Conservation (phyloP, 2,888 invertebrate genomes). For the Netelia virgata region DNA sequence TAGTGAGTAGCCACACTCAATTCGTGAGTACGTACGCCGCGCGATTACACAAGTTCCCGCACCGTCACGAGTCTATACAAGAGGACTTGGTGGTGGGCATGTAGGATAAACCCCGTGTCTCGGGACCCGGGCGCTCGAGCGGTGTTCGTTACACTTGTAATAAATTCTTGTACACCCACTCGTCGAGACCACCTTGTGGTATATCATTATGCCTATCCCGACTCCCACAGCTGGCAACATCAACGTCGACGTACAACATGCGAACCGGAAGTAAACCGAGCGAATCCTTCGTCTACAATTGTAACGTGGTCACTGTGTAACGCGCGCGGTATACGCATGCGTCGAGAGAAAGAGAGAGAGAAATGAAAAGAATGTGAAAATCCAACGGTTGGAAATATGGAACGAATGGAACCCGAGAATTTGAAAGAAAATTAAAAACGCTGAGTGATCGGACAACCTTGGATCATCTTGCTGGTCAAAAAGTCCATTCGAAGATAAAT, state of each 20-base stretch:
- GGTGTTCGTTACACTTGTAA: constrained; percentile 68
- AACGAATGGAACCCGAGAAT: not conserved
- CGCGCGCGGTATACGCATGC: not conserved
- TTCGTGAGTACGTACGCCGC: constrained; percentile 62
- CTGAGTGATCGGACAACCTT: constrained; percentile 10
- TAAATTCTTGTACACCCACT: constrained; percentile 68
- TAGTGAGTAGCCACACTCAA: constrained; percentile 67
- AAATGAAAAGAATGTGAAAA: constrained; percentile 19
- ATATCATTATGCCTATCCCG: constrained; percentile 53
- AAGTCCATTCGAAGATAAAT: constrained; percentile 1
- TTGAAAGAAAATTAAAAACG: not conserved
- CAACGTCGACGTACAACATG: constrained; percentile 19
- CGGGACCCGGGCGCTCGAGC: not conserved
- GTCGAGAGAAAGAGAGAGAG: not conserved
- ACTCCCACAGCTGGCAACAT: constrained; percentile 46
- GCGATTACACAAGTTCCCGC: constrained; percentile 63
- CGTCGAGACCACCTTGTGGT: constrained; percentile 57
- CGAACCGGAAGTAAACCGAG: constrained; percentile 58
- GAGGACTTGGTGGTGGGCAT: not conserved
- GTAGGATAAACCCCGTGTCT: constrained; percentile 33
- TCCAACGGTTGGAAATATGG: not conserved
- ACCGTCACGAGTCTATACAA: constrained; percentile 24
- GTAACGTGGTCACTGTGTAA: constrained; percentile 43
- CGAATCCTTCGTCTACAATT: constrained; percentile 41
- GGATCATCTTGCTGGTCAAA: constrained; percentile 25